These are phyloP conservation scores for Lasioglossum villosulum DNA, from an alignment of 2,888 invertebrate species.

Conservation along the genomic window DNA sequence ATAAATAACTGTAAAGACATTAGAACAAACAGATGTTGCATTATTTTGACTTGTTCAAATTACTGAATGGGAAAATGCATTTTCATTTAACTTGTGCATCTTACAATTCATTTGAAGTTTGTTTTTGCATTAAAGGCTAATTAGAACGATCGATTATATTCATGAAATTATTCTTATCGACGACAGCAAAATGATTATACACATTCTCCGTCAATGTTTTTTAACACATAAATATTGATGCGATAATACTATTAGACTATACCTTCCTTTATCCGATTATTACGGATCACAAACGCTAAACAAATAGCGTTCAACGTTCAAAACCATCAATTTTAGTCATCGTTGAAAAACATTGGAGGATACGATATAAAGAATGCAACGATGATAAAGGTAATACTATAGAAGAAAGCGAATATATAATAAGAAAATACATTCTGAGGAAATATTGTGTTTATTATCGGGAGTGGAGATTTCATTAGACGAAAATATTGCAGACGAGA, in stretches of 20 bases:
- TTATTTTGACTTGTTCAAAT: too few species aligned
- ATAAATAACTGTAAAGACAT: neutral
- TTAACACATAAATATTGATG: neutral
- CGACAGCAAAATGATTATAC: too few species aligned
- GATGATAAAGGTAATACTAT: neutral
- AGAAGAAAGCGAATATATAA: neutral
- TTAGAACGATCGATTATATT: too few species aligned
- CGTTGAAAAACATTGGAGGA: neutral
- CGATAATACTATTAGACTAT: neutral
- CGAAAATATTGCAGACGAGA: conserved; percentile 8
- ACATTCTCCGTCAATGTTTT: too few species aligned
- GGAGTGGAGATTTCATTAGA: conserved; percentile 10
- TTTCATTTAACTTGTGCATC: too few species aligned
- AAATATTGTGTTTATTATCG: conserved; percentile 24
- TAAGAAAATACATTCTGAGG: neutral
- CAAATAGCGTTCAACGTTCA: neutral
- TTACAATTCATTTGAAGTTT: neutral
- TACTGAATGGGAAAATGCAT: too few species aligned
- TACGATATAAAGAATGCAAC: neutral
- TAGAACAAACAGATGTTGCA: neutral
- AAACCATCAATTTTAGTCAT: neutral
- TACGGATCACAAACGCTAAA: neutral
- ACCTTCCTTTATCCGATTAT: neutral
- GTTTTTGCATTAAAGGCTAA: neutral
- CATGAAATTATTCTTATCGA: neutral